phyloP scores from a whole-genome alignment of 1,140 invertebrate genomes.

The Leptonema lineaticorne region DNA sequence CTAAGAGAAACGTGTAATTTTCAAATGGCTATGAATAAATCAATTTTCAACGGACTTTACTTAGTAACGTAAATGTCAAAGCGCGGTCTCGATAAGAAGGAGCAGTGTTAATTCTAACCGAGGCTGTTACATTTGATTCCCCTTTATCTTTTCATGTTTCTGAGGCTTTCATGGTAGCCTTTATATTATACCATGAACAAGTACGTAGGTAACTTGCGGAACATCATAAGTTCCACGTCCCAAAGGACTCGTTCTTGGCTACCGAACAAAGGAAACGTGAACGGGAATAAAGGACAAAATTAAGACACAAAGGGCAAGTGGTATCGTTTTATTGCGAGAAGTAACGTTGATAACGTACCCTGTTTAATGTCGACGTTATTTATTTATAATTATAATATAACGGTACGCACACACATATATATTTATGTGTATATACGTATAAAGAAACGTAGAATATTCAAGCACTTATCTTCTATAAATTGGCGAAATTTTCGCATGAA shows the following conservation, averaged over 20 bases:
- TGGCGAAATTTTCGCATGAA: background rate
- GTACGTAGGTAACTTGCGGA: constrained; percentile 22
- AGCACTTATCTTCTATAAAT: background rate
- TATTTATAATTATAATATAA: constrained; percentile 2
- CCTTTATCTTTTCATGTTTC: constrained; percentile 33
- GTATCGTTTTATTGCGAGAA: constrained; percentile 30
- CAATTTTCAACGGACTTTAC: background rate
- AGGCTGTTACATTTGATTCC: constrained; percentile 32
- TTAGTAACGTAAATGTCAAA: constrained; percentile 31
- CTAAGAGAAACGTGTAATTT: too few relatives aligned
- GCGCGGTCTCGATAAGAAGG: constrained; percentile 36
- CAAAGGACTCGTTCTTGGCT: constrained; percentile 32
- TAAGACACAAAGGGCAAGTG: constrained; percentile 39
- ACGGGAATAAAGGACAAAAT: constrained; percentile 39
- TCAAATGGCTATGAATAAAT: too few relatives aligned
- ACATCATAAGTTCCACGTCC: constrained; percentile 38
- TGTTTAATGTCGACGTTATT: background rate
- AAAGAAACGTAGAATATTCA: background rate
- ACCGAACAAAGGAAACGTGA: constrained; percentile 34
- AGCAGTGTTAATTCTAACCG: constrained; percentile 37
- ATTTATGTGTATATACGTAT: background rate
- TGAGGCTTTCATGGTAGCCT: background rate
- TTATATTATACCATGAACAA: too few relatives aligned
- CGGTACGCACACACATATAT: background rate
- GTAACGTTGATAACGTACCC: constrained; percentile 11